Evolutionary conservation across 2,797 vertebrate genomes (phyloP), one percentile per base, ranked within the genome.

Genomic region (Benthosema pterotum): DNA sequence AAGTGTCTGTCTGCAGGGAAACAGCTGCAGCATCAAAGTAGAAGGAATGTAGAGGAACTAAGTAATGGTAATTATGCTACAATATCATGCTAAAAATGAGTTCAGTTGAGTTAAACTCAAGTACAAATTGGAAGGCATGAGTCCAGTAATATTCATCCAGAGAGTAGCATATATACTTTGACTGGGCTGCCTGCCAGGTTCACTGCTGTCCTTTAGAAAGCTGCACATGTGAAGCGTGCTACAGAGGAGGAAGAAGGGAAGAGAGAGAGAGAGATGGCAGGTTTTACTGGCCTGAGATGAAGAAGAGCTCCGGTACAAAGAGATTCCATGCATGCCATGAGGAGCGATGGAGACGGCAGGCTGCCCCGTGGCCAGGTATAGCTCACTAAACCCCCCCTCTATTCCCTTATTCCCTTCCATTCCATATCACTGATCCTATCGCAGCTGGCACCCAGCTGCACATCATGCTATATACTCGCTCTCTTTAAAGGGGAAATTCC

Each of bases 391-490:
- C 72, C 57, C 69, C 62, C 18, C 32, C 12, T 28, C 38, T 11
- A 3, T 25, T 25, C 22, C 22, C 22, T 22, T 22, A 18, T 13
- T 25, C 63, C 50, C 57, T 50, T 74, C 73, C 32, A 11, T n/a
- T 38, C 32, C 32, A 38, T 38, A 75, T 83, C 80, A 48, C 16
- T 25, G 48, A 80, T 64, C 32, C 6, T 2, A 53, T 78, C 78
- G 77, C 84, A 89, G 83, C 78, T 88, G 83, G 80, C 63, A 76
- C 38, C 68, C 83, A 88, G 83, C 82, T 89, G 59, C 57, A 49
- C 52, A n/a, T n/a, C n/a, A n/a, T 4, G 18, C 32, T 63, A n/a
- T n/a, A n/a, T n/a, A 9, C 50, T 55, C 63, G 11, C 53, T 66
- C 45, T 42, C 25, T 52, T 59, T 43, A 59, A 71, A n/a, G n/a